Evolutionary conservation across 2,888 invertebrate genomes (phyloP).

Genomic region (Aphrophora alni): DNA sequence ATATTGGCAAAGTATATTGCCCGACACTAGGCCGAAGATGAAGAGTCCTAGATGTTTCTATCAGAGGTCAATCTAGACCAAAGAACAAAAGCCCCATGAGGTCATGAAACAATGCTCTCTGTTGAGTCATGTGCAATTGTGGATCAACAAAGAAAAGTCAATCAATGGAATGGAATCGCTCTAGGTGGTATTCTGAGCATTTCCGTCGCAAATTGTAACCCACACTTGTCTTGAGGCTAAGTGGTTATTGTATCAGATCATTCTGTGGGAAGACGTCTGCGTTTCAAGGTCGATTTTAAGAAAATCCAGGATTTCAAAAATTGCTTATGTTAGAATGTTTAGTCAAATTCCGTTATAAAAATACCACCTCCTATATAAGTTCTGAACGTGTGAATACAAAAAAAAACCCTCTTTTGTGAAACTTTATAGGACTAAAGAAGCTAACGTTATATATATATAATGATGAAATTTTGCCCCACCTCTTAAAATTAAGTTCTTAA

Average conservation of each 20-base stretch:
- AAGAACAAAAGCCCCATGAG: not conserved
- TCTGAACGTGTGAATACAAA: no score
- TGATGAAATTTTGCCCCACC: no score
- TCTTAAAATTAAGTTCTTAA: no score
- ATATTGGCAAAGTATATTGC: no score
- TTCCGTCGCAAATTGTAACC: constrained; percentile 6
- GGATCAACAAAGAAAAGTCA: not conserved
- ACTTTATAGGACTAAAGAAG: no score
- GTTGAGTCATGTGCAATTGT: constrained; percentile 6
- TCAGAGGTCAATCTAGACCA: not conserved
- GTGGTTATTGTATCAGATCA: constrained; percentile 6
- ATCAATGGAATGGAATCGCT: not conserved
- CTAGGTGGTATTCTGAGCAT: not conserved
- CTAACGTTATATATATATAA: no score
- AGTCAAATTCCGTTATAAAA: no score
- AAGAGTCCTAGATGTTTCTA: not conserved
- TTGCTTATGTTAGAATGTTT: no score
- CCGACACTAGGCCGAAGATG: no score
- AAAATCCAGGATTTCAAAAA: not conserved
- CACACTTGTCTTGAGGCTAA: constrained; percentile 6
- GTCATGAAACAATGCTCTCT: not conserved
- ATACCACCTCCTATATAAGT: no score
- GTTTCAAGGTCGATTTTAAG: not conserved
- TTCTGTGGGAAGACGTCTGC: not conserved
- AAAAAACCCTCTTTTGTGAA: no score